phyloP scores from a whole-genome alignment of 2,888 invertebrate genomes.

The Carcina quercana region DNA sequence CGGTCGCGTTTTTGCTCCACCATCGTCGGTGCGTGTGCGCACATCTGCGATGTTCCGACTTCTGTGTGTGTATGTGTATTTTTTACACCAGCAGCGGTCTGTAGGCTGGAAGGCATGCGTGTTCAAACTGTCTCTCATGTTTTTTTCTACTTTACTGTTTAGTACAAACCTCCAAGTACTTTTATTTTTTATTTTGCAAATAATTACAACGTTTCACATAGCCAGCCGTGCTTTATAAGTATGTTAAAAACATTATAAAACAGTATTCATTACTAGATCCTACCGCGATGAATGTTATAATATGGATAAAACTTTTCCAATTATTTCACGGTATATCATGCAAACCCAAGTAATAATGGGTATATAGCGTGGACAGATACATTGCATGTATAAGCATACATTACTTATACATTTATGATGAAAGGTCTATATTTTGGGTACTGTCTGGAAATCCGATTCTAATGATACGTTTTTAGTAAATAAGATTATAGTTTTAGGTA shows the following conservation, averaged over 20 bases:
- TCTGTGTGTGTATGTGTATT: constrained; percentile 32
- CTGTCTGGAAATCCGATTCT: too few species aligned
- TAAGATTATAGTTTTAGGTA: too few species aligned
- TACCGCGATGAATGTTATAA: too few species aligned
- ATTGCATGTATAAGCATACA: too few species aligned
- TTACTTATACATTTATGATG: too few species aligned
- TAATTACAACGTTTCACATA: too few species aligned
- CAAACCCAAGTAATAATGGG: neutral
- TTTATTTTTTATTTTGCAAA: too few species aligned
- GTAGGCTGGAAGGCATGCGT: constrained; percentile 34
- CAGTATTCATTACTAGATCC: too few species aligned
- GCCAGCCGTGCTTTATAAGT: too few species aligned
- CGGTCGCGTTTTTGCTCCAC: constrained; percentile 43
- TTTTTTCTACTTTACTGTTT: constrained; percentile 26
- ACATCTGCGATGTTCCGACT: constrained; percentile 57
- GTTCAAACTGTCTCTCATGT: constrained; percentile 36
- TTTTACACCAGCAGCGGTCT: constrained; percentile 36
- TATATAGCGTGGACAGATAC: neutral
- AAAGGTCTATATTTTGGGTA: too few species aligned
- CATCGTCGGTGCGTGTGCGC: constrained; percentile 55
- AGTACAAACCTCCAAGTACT: constrained; percentile 24
- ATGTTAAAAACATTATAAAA: neutral
- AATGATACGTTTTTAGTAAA: too few species aligned
- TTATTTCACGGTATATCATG: neutral
- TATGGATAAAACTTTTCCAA: constrained; percentile 1